A percentile compares a stretch with the other conserved stretches of the same genome.
phyloP scores from a whole-genome alignment of 2,888 invertebrate species.

The Microctonus brassicae region DNA sequence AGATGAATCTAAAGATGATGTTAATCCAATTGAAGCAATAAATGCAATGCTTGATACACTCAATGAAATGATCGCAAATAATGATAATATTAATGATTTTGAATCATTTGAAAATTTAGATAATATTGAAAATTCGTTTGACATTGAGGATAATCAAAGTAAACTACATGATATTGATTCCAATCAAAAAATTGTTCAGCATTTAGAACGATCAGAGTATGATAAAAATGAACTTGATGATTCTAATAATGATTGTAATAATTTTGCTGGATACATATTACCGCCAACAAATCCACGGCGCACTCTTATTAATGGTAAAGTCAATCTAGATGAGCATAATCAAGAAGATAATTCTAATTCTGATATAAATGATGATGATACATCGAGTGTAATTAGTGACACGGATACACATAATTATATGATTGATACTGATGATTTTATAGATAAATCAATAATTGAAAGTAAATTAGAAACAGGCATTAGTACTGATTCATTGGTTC shows the following conservation, averaged over 20 bases:
- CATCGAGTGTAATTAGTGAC: conserved; percentile 52
- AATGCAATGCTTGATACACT: conserved; percentile 56
- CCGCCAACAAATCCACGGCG: conserved; percentile 47
- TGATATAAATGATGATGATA: conserved; percentile 56
- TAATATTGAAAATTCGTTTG: conserved; percentile 40
- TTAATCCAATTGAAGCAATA: conserved; percentile 57
- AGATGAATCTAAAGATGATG: conserved; percentile 51
- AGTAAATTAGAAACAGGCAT: conserved; percentile 47
- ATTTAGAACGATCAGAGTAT: conserved; percentile 42
- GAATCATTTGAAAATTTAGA: not conserved
- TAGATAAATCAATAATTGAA: conserved; percentile 56
- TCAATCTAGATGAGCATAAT: conserved; percentile 39
- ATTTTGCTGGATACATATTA: conserved; percentile 51
- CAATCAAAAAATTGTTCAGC: conserved; percentile 45
- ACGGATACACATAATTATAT: conserved; percentile 47
- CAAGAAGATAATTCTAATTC: conserved; percentile 48
- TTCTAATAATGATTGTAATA: conserved; percentile 46
- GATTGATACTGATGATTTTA: conserved; percentile 34
- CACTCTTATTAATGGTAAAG: conserved; percentile 54
- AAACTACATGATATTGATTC: conserved; percentile 51
- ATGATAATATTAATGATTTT: conserved; percentile 45
- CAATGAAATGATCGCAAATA: conserved; percentile 51
- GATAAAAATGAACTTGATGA: conserved; percentile 52
- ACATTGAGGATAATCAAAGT: conserved; percentile 50
- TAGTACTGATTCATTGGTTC: not conserved